phyloP scores from a whole-genome alignment of 2,113 vertebrate genomes.

The Periophthalmus modestus region DNA sequence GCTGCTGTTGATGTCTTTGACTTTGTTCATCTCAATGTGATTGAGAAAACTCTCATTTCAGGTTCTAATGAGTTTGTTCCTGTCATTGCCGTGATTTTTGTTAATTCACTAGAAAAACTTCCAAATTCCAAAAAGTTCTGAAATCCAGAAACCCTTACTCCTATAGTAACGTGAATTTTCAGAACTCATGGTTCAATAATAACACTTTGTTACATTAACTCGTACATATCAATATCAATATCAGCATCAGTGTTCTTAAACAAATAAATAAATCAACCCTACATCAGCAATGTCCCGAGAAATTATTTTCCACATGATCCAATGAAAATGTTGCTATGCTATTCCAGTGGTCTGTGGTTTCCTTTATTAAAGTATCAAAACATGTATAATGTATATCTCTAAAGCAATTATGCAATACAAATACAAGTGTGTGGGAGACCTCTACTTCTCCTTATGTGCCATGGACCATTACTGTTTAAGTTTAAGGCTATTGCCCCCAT shows the following conservation, averaged over 20 bases:
- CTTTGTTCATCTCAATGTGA: neutral
- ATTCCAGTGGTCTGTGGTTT: neutral
- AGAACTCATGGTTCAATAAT: too few species aligned
- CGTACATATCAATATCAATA: too few species aligned
- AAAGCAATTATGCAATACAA: conserved; percentile 35
- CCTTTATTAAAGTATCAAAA: neutral
- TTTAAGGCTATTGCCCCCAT: conserved; percentile 44
- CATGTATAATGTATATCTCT: neutral
- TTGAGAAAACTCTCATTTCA: neutral
- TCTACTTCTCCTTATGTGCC: conserved; percentile 39
- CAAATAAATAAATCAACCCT: too few species aligned
- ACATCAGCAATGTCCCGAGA: too few species aligned
- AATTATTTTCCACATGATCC: too few species aligned
- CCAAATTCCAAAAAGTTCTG: too few species aligned
- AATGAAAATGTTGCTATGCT: neutral
- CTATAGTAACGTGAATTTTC: too few species aligned
- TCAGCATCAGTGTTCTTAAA: too few species aligned
- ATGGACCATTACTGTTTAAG: conserved; percentile 29
- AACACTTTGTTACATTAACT: too few species aligned
- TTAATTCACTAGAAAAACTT: too few species aligned
- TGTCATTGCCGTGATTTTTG: neutral
- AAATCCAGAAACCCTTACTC: too few species aligned
- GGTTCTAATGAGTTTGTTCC: too few species aligned
- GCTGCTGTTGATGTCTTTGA: neutral
- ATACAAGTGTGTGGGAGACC: conserved; percentile 34